Percentiles rank a stretch among this genome's conserved stretches.
Conservation (phyloP, 92 coral and sea anemone species). For the Bergia puertoricense region DNA sequence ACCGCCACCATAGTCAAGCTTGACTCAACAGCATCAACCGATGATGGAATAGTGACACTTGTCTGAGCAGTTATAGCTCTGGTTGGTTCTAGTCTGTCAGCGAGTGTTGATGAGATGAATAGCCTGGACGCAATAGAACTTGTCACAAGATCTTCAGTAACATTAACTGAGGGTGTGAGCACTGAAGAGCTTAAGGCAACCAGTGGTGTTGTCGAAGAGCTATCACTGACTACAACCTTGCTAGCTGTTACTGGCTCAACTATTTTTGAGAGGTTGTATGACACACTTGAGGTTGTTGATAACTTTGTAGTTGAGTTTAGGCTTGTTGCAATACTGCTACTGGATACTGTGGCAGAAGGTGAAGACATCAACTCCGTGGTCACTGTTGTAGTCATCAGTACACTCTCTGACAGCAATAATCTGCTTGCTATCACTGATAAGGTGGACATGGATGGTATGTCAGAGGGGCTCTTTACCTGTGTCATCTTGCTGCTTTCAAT, state of each 20-base stretch:
- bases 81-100: background rate
- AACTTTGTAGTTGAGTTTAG: background rate
- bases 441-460: background rate
- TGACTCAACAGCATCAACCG: background rate
- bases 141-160: background rate
- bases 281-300: background rate
- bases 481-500: conserved; percentile 9
- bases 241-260: background rate
- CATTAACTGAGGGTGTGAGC: background rate
- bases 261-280: background rate
- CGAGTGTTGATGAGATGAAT: background rate
- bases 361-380: background rate
- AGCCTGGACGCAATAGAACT: background rate
- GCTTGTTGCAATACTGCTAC: background rate
- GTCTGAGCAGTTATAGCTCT: background rate
- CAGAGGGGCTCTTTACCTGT: background rate
- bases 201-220: background rate
- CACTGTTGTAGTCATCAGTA: background rate
- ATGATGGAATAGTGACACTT: background rate
- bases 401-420: background rate
- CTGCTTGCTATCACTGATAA: background rate
- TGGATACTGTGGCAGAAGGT: background rate
- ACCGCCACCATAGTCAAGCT: background rate
- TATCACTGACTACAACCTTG: background rate
- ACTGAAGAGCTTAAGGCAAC: background rate